phyloP scores from a whole-genome alignment of 2,113 vertebrate genomes.

The Crypturellus undulatus region DNA sequence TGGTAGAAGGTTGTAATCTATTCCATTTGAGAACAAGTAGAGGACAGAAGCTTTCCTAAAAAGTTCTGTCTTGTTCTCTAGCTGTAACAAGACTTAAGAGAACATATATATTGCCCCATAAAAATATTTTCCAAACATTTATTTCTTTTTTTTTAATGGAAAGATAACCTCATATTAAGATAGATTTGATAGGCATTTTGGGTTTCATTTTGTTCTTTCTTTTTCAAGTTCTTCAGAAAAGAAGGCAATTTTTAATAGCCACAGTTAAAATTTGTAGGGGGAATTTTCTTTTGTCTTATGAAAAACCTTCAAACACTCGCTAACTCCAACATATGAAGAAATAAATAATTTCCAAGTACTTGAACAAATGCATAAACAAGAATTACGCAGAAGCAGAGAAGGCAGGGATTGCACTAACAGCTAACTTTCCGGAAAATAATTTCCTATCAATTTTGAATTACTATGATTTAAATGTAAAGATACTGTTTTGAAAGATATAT shows the following conservation, averaged over 20 bases:
- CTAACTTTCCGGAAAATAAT: not conserved
- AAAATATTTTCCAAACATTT: not conserved
- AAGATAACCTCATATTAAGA: not conserved
- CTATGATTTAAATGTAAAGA: not conserved
- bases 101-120: not conserved
- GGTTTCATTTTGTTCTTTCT: not conserved
- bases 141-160: not conserved
- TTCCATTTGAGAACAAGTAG: not conserved
- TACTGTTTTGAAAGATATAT: not conserved
- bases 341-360: not conserved
- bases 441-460: not conserved
- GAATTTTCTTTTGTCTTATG: not conserved
- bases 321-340: not conserved
- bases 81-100: not conserved
- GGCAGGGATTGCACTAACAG: not conserved
- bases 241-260: not conserved
- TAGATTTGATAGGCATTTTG: not conserved
- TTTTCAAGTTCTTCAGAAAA: not conserved
- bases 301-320: not conserved
- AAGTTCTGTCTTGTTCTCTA: not conserved
- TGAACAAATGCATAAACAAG: not conserved
- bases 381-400: not conserved
- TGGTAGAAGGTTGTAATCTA: not conserved
- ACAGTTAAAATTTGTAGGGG: not conserved
- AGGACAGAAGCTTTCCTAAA: not conserved